A percentile compares a stretch with the other conserved stretches of the same genome.
Evolutionary conservation across 2,888 invertebrate species (phyloP).

Genomic region (Dryococelus australis): DNA sequence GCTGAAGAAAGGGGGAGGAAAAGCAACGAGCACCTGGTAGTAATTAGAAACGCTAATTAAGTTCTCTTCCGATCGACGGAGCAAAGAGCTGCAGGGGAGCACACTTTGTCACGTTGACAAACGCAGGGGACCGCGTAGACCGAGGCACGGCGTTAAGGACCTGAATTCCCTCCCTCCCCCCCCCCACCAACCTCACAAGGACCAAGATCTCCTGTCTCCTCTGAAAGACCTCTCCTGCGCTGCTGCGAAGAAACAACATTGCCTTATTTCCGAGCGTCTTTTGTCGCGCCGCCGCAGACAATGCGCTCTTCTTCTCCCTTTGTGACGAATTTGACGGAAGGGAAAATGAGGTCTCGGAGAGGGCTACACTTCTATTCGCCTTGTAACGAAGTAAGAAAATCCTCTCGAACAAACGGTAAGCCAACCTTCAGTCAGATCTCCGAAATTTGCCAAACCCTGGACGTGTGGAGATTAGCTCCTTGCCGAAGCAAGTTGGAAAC

Average conservation of each 20-base stretch:
- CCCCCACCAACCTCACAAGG: too few species aligned
- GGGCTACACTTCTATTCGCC: background rate
- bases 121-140: background rate
- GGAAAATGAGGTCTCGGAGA: background rate
- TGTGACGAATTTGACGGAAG: slow-evolving; percentile 9
- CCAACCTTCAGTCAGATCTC: too few species aligned
- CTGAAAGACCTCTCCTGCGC: background rate
- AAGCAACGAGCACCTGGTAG: background rate
- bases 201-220: background rate
- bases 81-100: background rate
- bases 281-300: background rate
- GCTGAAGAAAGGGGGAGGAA: background rate
- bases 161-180: background rate
- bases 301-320: background rate
- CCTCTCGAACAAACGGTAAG: background rate
- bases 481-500: too few species aligned
- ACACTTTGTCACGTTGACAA: background rate
- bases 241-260: background rate
- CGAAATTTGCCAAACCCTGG: too few species aligned
- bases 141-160: background rate
- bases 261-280: background rate
- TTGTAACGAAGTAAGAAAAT: background rate
- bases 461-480: too few species aligned
- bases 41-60: slow-evolving; percentile 16
- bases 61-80: background rate